Conservation (phyloP, 2,113 vertebrate genomes). For the Dromaius novaehollandiae region DNA sequence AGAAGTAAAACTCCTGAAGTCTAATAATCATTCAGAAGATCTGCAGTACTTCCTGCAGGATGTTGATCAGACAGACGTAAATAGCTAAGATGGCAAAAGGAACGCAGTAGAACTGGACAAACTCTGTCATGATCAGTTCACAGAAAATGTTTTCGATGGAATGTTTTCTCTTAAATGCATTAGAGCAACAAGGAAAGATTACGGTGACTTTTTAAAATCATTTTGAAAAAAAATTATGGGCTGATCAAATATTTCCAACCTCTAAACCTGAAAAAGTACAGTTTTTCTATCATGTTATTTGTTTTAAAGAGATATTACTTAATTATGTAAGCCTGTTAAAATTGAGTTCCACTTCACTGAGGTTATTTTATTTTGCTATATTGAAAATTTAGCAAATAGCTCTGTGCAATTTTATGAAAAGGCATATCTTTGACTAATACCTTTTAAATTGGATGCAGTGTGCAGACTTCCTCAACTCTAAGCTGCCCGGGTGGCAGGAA, state of each 20-base stretch:
- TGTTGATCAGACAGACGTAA: neutral
- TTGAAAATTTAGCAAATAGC: neutral
- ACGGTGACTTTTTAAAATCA: neutral
- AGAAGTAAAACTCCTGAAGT: neutral
- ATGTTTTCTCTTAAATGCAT: neutral
- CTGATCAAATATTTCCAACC: neutral
- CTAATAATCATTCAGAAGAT: neutral
- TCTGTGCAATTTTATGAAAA: neutral
- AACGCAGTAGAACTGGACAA: neutral
- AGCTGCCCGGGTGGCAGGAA: constrained; percentile 90
- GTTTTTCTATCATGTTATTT: neutral
- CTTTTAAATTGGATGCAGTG: constrained; percentile 76
- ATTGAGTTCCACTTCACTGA: neutral
- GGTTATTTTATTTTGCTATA: neutral
- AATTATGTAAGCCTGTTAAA: neutral
- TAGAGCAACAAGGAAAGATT: neutral
- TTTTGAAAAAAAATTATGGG: neutral
- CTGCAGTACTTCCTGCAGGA: neutral
- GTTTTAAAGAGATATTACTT: neutral
- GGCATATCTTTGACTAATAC: neutral
- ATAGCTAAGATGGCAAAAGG: neutral
- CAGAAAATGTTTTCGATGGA: neutral
- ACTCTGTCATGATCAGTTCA: neutral
- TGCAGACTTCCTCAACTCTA: constrained; percentile 84
- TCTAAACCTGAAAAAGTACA: neutral